These are phyloP conservation scores for Dermatemys mawii DNA, from an alignment of 2,113 vertebrate genomes.

Conservation along the genomic window DNA sequence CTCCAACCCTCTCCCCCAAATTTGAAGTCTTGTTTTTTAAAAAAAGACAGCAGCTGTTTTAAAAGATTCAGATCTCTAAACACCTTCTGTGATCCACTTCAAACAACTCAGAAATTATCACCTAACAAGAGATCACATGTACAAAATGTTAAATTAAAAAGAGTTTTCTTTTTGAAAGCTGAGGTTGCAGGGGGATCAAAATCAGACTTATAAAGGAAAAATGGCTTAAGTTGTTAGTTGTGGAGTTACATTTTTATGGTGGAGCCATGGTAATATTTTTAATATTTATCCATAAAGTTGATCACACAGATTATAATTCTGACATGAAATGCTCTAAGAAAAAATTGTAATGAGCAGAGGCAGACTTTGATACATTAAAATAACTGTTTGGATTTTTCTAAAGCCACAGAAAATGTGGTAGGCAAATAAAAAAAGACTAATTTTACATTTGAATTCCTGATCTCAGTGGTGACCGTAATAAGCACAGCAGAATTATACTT, in stretches of 20 bases:
- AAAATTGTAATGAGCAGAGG: background rate
- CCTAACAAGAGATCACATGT: background rate
- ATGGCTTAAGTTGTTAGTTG: background rate
- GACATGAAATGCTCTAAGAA: background rate
- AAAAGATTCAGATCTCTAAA: background rate
- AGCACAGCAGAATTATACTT: background rate
- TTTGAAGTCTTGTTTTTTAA: background rate
- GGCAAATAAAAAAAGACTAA: background rate
- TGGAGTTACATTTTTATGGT: too few species aligned
- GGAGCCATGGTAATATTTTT: too few species aligned
- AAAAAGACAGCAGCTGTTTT: background rate
- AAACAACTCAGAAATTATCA: background rate
- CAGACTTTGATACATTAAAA: background rate
- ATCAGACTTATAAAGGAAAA: background rate
- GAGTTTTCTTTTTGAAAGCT: background rate
- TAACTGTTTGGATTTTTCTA: background rate
- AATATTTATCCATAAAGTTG: background rate
- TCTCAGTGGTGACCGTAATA: slow-evolving; percentile 15
- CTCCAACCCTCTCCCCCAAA: background rate
- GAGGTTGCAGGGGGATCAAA: background rate
- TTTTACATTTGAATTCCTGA: slow-evolving; percentile 1
- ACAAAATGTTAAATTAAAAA: background rate
- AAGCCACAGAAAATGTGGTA: background rate
- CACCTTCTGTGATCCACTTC: background rate
- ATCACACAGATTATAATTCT: background rate